phyloP scores from a whole-genome alignment of 2,113 vertebrate species.

The Bostrychus sinensis region DNA sequence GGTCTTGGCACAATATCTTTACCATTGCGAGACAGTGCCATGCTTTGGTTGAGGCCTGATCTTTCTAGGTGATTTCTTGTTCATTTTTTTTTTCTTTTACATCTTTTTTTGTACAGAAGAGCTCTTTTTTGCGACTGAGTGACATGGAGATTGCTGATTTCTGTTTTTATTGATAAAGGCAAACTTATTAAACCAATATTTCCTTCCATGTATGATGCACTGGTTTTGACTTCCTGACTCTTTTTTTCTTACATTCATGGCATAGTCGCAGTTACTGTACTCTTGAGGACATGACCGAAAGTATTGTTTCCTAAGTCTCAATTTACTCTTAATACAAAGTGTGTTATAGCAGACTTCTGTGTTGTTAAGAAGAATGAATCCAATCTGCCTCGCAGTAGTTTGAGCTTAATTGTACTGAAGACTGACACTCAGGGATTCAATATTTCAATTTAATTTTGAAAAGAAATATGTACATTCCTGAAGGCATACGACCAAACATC shows the following conservation, averaged over 20 bases:
- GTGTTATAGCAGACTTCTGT: not conserved
- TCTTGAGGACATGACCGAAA: not conserved
- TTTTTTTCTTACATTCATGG: not conserved
- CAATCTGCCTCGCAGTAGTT: slow-evolving; percentile 9
- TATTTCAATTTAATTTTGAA: slow-evolving; percentile 13
- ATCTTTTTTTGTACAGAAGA: too few relatives aligned
- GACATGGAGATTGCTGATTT: too few relatives aligned
- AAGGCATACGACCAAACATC: slow-evolving; percentile 11
- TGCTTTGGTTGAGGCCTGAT: too few relatives aligned
- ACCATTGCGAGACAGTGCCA: too few relatives aligned
- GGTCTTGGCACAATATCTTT: too few relatives aligned
- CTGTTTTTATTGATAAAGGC: too few relatives aligned
- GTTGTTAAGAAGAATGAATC: slow-evolving; percentile 4
- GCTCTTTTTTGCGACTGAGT: too few relatives aligned
- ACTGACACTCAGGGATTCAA: slow-evolving; percentile 7
- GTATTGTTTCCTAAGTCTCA: not conserved
- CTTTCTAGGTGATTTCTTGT: too few relatives aligned
- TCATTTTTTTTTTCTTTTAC: too few relatives aligned
- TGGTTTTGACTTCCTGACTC: not conserved
- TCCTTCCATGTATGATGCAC: too few relatives aligned
- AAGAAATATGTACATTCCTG: slow-evolving; percentile 11
- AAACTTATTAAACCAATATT: too few relatives aligned
- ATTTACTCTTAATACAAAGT: not conserved
- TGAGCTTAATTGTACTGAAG: slow-evolving; percentile 3
- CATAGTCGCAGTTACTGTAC: not conserved